Conservation (phyloP, 1,140 invertebrate species). For the Gerris buenoi region DNA sequence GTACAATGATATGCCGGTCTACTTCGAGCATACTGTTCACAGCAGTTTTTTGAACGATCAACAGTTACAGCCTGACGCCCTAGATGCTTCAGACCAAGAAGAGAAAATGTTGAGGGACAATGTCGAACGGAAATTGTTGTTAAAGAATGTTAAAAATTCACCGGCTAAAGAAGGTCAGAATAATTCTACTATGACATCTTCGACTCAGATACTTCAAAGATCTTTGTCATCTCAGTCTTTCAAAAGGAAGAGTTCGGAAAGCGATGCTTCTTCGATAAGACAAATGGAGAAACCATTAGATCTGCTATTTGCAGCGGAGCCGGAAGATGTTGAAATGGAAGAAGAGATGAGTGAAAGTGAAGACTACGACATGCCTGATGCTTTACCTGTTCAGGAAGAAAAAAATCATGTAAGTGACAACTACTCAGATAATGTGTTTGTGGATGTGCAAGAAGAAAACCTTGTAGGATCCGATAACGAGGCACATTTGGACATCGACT, state of each 20-base stretch:
- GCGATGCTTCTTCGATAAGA: neutral
- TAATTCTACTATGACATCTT: conserved; percentile 10
- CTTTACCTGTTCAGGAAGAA: neutral
- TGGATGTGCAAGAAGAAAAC: neutral
- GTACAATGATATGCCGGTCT: conserved; percentile 12
- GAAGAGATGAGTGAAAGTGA: neutral
- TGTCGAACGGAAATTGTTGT: conserved; percentile 6
- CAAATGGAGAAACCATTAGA: neutral
- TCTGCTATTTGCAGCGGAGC: neutral
- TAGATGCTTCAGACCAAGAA: conserved; percentile 38
- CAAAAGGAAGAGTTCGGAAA: conserved; percentile 1
- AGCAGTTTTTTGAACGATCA: conserved; percentile 48
- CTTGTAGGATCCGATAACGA: neutral
- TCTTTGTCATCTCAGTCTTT: conserved; percentile 14
- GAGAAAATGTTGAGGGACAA: conserved; percentile 15
- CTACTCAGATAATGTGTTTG: neutral
- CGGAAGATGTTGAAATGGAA: neutral
- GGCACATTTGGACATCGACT: conserved; percentile 4
- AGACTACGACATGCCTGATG: neutral
- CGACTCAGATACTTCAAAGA: conserved; percentile 20
- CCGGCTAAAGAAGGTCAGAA: conserved; percentile 15
- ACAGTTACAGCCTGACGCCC: conserved; percentile 35
- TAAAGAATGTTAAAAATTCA: conserved; percentile 3
- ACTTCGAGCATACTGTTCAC: conserved; percentile 17
- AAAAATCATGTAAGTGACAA: neutral